phyloP scores from a whole-genome alignment of 2,888 invertebrate species.

The Abscondita cerata region DNA sequence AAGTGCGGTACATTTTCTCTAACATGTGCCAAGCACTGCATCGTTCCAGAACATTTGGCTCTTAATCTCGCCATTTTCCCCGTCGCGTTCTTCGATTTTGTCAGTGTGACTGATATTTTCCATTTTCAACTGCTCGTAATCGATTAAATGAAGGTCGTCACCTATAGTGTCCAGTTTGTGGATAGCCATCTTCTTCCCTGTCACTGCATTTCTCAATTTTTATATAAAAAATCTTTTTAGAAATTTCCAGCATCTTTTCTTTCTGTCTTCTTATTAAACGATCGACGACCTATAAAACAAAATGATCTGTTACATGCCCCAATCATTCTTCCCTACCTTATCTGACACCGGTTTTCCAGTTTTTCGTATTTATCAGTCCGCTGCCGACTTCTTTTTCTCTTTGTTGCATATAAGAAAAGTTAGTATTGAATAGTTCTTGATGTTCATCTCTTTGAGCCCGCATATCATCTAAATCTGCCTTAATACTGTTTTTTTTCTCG shows the following conservation, averaged over 20 bases:
- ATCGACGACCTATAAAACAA: slow-evolving; percentile 41
- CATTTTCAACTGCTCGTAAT: slow-evolving; percentile 65
- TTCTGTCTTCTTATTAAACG: slow-evolving; percentile 48
- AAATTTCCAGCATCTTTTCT: slow-evolving; percentile 46
- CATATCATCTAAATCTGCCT: slow-evolving; percentile 43
- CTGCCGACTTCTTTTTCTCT: slow-evolving; percentile 51
- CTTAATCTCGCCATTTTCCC: slow-evolving; percentile 61
- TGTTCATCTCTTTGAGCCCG: slow-evolving; percentile 41
- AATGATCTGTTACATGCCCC: too few relatives aligned
- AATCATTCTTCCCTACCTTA: too few relatives aligned
- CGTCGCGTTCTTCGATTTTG: slow-evolving; percentile 65
- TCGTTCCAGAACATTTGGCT: slow-evolving; percentile 59
- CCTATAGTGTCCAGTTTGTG: slow-evolving; percentile 59
- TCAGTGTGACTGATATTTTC: slow-evolving; percentile 63
- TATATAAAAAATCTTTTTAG: slow-evolving; percentile 51
- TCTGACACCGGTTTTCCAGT: slow-evolving; percentile 54
- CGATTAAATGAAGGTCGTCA: slow-evolving; percentile 61
- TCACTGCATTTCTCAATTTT: slow-evolving; percentile 49
- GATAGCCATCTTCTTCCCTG: slow-evolving; percentile 49
- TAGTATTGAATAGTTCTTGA: slow-evolving; percentile 34
- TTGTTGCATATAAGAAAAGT: slow-evolving; percentile 44
- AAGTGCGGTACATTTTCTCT: slow-evolving; percentile 60
- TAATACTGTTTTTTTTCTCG: slow-evolving; percentile 39
- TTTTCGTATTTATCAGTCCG: slow-evolving; percentile 52
- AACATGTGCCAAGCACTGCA: slow-evolving; percentile 62